Evolutionary conservation across 2,113 vertebrate species (phyloP).

Genomic region (Anolis sagrei): DNA sequence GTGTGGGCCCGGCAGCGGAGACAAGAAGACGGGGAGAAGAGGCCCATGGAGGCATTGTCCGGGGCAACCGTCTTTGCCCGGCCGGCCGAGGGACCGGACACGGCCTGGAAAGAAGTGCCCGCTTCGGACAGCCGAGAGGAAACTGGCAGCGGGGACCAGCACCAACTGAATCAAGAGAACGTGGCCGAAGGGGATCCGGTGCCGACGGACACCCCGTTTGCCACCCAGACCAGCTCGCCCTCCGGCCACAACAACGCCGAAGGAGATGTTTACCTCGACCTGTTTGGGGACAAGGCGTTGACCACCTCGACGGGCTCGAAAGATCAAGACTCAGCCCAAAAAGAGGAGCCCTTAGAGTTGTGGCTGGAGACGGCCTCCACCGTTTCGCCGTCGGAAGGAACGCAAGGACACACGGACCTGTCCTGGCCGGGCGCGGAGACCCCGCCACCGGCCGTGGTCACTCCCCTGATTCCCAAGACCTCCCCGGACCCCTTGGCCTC

Average conservation of each 20-base stretch:
- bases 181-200: conserved; percentile 12
- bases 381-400: conserved; percentile 69
- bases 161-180: conserved; percentile 43
- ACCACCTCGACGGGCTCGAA: background rate
- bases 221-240: conserved; percentile 16
- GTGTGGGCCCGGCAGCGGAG: background rate
- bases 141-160: conserved; percentile 79
- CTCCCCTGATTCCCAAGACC: conserved; percentile 61
- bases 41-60: conserved; percentile 54
- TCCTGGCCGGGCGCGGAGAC: conserved; percentile 72
- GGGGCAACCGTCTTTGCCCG: conserved; percentile 47
- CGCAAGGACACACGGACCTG: conserved; percentile 64
- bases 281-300: conserved; percentile 13
- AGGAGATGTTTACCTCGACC: conserved; percentile 73
- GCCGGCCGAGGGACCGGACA: conserved; percentile 44
- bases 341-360: conserved; percentile 65
- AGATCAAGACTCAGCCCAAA: conserved; percentile 41
- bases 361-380: conserved; percentile 56
- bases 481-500: conserved; percentile 48
- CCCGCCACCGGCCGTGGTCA: conserved; percentile 42
- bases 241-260: conserved; percentile 70
- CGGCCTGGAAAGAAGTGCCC: conserved; percentile 43
- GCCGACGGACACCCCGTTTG: conserved; percentile 33
- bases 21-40: rapidly evolving
- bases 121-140: conserved; percentile 76